A percentile compares a stretch with the other conserved stretches of the same genome.
phyloP scores from a whole-genome alignment of 2,113 vertebrate species.

The Thamnaconus septentrionalis region DNA sequence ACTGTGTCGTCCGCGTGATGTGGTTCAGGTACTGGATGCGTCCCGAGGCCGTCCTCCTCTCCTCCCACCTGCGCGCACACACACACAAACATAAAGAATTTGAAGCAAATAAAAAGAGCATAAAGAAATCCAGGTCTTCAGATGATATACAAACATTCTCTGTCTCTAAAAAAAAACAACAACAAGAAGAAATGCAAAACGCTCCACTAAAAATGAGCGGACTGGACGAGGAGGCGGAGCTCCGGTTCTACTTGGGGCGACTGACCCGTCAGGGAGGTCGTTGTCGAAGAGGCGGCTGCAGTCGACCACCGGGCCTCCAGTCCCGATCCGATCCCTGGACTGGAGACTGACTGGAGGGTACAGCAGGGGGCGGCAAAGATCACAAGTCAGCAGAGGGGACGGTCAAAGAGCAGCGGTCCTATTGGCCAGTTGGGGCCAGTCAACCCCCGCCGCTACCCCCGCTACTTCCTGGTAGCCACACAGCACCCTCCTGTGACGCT shows the following conservation, averaged over 20 bases:
- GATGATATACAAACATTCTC: background rate
- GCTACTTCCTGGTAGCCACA: too few relatives aligned
- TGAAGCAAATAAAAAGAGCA: background rate
- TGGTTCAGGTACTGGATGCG: conserved; percentile 97
- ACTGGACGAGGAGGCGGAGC: background rate
- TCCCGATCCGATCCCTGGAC: conserved; percentile 93
- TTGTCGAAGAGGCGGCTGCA: conserved; percentile 96
- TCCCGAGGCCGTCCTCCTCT: conserved; percentile 91
- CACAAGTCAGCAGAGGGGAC: conserved; percentile 1
- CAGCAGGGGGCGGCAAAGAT: conserved; percentile 2
- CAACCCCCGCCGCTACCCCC: too few relatives aligned
- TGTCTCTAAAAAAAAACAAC: background rate
- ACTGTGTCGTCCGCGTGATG: conserved; percentile 92
- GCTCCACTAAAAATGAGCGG: background rate
- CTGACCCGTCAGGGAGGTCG: conserved; percentile 94
- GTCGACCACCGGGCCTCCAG: conserved; percentile 92
- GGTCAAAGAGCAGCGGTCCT: too few relatives aligned
- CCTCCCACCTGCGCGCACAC: conserved; percentile 85
- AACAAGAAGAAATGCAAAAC: background rate
- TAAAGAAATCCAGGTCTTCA: too few relatives aligned
- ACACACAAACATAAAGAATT: background rate
- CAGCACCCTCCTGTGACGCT: too few relatives aligned
- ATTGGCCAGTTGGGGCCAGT: too few relatives aligned
- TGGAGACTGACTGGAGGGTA: conserved; percentile 87
- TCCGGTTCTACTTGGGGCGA: conserved; percentile 17